These are phyloP conservation scores for Oscheius sp. DNA, from an alignment of 2,888 invertebrate genomes.

Conservation along the genomic window DNA sequence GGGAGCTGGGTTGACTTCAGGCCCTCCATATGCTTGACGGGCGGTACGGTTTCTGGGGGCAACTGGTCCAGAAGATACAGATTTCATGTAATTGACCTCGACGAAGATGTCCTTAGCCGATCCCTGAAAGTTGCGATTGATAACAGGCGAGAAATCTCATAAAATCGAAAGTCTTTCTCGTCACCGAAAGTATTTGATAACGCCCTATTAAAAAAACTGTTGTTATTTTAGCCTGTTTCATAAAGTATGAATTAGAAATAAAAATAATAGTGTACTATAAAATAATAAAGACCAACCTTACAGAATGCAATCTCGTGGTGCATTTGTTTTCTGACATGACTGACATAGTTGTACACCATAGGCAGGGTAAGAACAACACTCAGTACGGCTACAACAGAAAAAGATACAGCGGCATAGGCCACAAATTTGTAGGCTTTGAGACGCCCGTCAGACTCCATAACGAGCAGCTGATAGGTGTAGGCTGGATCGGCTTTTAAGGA, in stretches of 20 bases:
- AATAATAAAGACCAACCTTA: slow-evolving; percentile 42
- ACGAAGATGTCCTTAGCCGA: slow-evolving; percentile 70
- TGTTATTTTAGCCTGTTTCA: background rate
- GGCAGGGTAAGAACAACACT: slow-evolving; percentile 63
- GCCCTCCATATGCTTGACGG: slow-evolving; percentile 59
- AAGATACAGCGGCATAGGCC: slow-evolving; percentile 64
- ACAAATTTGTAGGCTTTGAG: slow-evolving; percentile 67
- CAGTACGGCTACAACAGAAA: slow-evolving; percentile 63
- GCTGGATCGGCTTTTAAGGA: slow-evolving; percentile 32
- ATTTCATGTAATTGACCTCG: slow-evolving; percentile 68
- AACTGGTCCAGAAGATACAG: slow-evolving; percentile 48
- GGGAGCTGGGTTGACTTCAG: slow-evolving; percentile 56
- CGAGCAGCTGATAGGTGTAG: slow-evolving; percentile 14
- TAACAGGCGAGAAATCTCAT: background rate
- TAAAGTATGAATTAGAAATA: background rate
- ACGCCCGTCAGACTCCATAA: slow-evolving; percentile 57
- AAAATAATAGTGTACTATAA: slow-evolving; percentile 2
- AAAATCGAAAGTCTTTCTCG: background rate
- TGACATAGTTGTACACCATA: slow-evolving; percentile 63
- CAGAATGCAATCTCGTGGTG: slow-evolving; percentile 56
- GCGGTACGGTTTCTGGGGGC: slow-evolving; percentile 64
- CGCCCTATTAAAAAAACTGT: background rate
- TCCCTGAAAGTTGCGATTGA: slow-evolving; percentile 54
- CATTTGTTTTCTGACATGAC: slow-evolving; percentile 57
- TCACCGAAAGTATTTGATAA: background rate